Conservation (phyloP, 64 coral and sea anemone genomes). For the Dendronephthya gigantea region DNA sequence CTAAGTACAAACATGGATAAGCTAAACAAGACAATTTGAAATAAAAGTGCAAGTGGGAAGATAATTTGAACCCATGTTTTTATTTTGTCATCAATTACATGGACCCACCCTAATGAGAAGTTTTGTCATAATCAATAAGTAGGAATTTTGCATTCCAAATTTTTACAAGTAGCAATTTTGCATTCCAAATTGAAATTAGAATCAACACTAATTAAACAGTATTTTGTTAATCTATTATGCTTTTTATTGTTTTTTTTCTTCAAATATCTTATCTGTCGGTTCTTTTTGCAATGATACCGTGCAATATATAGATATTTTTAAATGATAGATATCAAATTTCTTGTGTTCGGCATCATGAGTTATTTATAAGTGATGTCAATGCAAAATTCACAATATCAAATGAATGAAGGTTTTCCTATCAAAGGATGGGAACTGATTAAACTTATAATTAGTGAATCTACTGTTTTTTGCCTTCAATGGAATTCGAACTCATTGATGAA, state of each 20-base stretch:
- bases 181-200: background rate
- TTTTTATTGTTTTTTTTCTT: background rate
- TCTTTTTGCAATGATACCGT: background rate
- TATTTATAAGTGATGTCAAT: background rate
- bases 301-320: background rate
- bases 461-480: background rate
- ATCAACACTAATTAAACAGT: too few species aligned
- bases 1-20: background rate
- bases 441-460: too few species aligned
- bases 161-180: too few species aligned
- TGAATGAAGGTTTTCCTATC: too few species aligned
- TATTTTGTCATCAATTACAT: background rate
- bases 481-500: background rate
- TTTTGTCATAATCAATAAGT: background rate
- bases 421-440: too few species aligned
- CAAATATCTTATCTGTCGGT: background rate
- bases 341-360: background rate
- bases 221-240: too few species aligned
- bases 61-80: background rate
- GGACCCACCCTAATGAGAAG: background rate
- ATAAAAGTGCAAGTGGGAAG: background rate
- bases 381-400: background rate
- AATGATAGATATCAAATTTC: background rate
- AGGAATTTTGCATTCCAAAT: background rate
- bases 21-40: background rate